Percentiles rank a stretch among this genome's conserved stretches.
These are phyloP conservation scores for Hippocampus barbouri DNA, from an alignment of 2,113 vertebrate species.

Conservation along the genomic window DNA sequence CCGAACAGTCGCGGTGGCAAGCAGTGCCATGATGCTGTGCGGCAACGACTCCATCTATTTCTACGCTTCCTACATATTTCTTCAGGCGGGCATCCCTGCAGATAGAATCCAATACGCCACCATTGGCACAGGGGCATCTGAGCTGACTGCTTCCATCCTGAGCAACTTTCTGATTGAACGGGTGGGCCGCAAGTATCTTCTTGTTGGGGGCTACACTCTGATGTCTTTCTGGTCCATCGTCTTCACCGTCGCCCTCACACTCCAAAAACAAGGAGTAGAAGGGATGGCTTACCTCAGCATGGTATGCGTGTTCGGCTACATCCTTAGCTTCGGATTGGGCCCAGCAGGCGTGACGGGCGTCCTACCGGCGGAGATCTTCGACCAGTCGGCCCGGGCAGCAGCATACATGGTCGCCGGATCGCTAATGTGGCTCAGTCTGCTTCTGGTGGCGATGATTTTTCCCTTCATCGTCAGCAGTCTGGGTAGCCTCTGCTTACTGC, in stretches of 20 bases:
- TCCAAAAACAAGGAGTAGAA: conserved; percentile 70
- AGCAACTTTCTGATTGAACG: conserved; percentile 82
- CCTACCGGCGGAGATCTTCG: conserved; percentile 83
- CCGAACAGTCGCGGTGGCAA: conserved; percentile 71
- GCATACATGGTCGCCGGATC: conserved; percentile 84
- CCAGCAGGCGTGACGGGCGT: conserved; percentile 87
- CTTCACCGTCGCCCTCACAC: conserved; percentile 77
- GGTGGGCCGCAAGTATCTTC: conserved; percentile 72
- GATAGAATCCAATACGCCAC: conserved; percentile 77
- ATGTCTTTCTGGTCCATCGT: conserved; percentile 80
- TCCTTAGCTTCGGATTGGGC: conserved; percentile 89
- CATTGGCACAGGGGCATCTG: conserved; percentile 82
- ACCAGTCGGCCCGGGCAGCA: conserved; percentile 80
- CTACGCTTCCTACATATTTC: conserved; percentile 83
- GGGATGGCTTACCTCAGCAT: conserved; percentile 86
- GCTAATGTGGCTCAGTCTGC: conserved; percentile 81
- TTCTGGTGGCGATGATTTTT: conserved; percentile 79
- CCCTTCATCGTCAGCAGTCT: conserved; percentile 79
- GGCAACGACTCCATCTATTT: conserved; percentile 85
- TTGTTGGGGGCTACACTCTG: conserved; percentile 78
- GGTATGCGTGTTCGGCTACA: conserved; percentile 81
- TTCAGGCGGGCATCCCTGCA: conserved; percentile 73
- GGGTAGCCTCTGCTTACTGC: conserved; percentile 79
- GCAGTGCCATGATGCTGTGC: conserved; percentile 86
- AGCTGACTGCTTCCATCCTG: conserved; percentile 71